Evolutionary conservation across 2,797 vertebrate species (phyloP).

Genomic region (Fundulus diaphanus): DNA sequence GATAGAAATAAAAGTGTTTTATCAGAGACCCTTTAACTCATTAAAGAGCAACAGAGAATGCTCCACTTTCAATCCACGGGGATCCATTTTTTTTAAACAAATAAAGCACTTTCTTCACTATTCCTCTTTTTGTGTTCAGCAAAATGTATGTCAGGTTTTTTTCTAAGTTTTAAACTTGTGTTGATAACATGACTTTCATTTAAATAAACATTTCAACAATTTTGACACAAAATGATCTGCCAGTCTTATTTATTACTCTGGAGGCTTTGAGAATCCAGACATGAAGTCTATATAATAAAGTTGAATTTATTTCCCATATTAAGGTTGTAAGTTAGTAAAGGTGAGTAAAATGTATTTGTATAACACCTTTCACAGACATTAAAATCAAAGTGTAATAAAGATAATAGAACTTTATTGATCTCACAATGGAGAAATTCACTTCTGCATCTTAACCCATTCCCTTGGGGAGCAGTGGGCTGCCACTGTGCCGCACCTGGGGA

Average conservation of each 20-base stretch:
- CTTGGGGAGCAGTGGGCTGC: too few species aligned
- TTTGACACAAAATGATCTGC: slow-evolving; percentile 55
- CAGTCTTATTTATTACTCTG: not conserved
- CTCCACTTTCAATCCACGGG: slow-evolving; percentile 41
- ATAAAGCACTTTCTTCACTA: slow-evolving; percentile 73
- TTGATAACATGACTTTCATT: slow-evolving; percentile 69
- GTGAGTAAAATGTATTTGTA: too few species aligned
- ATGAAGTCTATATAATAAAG: too few species aligned
- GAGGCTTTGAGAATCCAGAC: too few species aligned
- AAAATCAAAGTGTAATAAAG: too few species aligned
- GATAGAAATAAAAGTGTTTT: slow-evolving; percentile 27
- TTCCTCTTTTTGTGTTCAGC: slow-evolving; percentile 52
- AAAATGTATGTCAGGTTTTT: slow-evolving; percentile 44
- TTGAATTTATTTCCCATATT: too few species aligned
- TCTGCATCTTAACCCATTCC: too few species aligned
- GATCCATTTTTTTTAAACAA: slow-evolving; percentile 15
- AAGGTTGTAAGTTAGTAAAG: too few species aligned
- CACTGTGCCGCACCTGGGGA: too few species aligned
- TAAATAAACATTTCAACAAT: slow-evolving; percentile 73
- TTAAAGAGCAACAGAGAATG: slow-evolving; percentile 36
- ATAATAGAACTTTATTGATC: too few species aligned
- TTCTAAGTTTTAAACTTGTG: slow-evolving; percentile 60
- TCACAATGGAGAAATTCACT: too few species aligned
- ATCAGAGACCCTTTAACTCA: slow-evolving; percentile 52
- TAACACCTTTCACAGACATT: too few species aligned